These are phyloP conservation scores for Scyliorhinus canicula DNA, from an alignment of 2,797 vertebrate species.

Conservation along the genomic window DNA sequence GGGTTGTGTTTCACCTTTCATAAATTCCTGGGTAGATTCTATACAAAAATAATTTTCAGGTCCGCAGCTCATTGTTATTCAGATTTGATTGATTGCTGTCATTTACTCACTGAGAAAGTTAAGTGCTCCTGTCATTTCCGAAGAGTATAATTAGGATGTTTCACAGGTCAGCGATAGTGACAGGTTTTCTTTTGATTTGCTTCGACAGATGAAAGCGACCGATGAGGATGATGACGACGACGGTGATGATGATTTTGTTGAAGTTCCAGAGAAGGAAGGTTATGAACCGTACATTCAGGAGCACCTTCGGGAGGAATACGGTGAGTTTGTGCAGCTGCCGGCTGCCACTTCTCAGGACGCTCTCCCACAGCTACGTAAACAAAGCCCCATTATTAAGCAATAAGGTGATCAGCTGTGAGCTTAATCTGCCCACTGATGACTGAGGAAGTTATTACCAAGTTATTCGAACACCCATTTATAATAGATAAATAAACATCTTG, in stretches of 20 bases:
- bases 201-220: constrained; percentile 55
- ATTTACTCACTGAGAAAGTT: constrained; percentile 79
- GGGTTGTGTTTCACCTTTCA: constrained; percentile 87
- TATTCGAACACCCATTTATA: constrained; percentile 44
- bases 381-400: constrained; percentile 59
- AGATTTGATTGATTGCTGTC: constrained; percentile 79
- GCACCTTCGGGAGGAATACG: constrained; percentile 74
- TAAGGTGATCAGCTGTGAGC: constrained; percentile 54
- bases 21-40: constrained; percentile 83
- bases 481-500: constrained; percentile 53
- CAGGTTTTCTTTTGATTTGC: constrained; percentile 82
- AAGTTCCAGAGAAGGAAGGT: constrained; percentile 90
- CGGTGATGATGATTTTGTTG: constrained; percentile 76
- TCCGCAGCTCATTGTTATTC: constrained; percentile 83
- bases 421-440: constrained; percentile 54
- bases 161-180: constrained; percentile 80
- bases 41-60: constrained; percentile 83
- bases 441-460: constrained; percentile 55
- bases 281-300: constrained; percentile 81
- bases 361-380: constrained; percentile 58
- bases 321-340: constrained; percentile 70
- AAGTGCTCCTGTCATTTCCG: constrained; percentile 84
- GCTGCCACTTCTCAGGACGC: constrained; percentile 50
- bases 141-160: constrained; percentile 85
- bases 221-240: constrained; percentile 58